Evolutionary conservation across 2,888 invertebrate species (phyloP), one percentile per base, ranked within the genome.

Genomic region (Rhogogaster chlorosoma): DNA sequence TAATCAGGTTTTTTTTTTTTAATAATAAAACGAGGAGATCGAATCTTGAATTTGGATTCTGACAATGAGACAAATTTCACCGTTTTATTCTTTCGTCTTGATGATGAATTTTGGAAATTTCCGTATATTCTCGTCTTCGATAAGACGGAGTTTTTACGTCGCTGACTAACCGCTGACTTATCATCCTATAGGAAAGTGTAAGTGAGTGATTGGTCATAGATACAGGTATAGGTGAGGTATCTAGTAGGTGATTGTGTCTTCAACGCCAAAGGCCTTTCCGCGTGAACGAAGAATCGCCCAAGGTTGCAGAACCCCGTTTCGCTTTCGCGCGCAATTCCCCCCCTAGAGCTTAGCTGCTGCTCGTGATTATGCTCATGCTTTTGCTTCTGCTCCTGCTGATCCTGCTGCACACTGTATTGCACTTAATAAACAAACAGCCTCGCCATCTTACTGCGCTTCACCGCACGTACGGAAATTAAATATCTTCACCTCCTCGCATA

Each of bases 271-370:
- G 57, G 29, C 57, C 26, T 80, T 80, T 80, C 80, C 80, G 80
- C 80, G 80, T 80, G 80, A 80, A 61, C 61, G 80, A 57, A 80
- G 61, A 80, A 80, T 80, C 80, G 57, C 80, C 57, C 61, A 80
- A 80, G 80, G 80, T 80, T 80, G 61, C 15, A 61, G 61, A 80
- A 61, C 22, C 61, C 22, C 80, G 80, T 80, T 80, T 89, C 87
- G 86, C 89, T 89, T 89, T 89, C 89, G 88, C 88, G 87, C 86
- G 86, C 80, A 61, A 38, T 49, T 53, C 22, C 38, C 12, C 32
- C 32, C 71, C n/a, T n/a, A n/a, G 71, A 71, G 18, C 38, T 71
- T 38, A 38, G 38, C n/a, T 38, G 18, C 18, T 22, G 15, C n/a
- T 38, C n/a, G 0, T n/a, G 26, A 7, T 26, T 3, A 26, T 77